Conservation (phyloP, 1,140 invertebrate species). For the Holotrichia oblita region DNA sequence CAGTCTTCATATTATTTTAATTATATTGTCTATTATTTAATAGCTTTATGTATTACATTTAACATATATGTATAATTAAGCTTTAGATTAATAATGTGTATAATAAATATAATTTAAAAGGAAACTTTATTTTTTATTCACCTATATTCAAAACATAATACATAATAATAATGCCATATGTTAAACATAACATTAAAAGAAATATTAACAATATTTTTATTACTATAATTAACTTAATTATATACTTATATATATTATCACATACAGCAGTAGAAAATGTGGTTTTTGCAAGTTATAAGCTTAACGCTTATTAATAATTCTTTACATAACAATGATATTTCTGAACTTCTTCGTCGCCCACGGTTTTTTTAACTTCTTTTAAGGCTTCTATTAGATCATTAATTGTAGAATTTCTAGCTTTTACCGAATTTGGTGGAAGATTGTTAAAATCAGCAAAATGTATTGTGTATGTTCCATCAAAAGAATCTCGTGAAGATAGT, state of each 20-base stretch:
- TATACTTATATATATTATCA: too few relatives aligned
- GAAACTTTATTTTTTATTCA: background rate
- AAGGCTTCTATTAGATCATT: constrained; percentile 51
- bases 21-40: constrained; percentile 5
- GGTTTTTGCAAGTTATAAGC: too few relatives aligned
- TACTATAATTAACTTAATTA: too few relatives aligned
- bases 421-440: constrained; percentile 43
- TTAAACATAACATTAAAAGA: too few relatives aligned
- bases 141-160: too few relatives aligned
- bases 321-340: constrained; percentile 50
- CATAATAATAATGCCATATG: too few relatives aligned
- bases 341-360: constrained; percentile 47
- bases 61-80: constrained; percentile 29
- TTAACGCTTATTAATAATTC: background rate
- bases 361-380: constrained; percentile 47
- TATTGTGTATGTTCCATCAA: background rate
- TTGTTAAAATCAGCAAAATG: background rate
- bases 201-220: too few relatives aligned
- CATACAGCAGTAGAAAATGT: too few relatives aligned
- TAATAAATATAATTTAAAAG: constrained; percentile 15
- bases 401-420: constrained; percentile 46
- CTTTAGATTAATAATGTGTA: background rate
- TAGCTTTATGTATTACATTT: constrained; percentile 34
- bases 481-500: constrained; percentile 39
- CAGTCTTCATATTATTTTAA: background rate